Conservation (phyloP, 2,797 vertebrate genomes). For the Propithecus perrieri region DNA sequence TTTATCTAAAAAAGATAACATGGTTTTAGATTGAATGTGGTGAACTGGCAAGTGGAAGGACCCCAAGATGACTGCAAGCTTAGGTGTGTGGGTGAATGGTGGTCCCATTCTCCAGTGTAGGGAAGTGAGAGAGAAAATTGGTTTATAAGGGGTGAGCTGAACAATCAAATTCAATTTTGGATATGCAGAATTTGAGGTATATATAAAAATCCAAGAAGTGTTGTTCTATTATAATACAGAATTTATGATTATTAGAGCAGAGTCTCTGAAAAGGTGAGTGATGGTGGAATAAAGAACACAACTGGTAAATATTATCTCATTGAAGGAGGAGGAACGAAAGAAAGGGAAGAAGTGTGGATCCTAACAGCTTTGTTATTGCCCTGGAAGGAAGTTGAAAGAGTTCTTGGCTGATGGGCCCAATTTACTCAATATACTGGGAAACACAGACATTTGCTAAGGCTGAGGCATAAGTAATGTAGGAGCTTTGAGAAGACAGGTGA, state of each 20-base stretch:
- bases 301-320: neutral
- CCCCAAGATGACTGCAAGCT: neutral
- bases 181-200: neutral
- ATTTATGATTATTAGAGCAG: neutral
- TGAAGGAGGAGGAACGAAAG: neutral
- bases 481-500: neutral
- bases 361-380: neutral
- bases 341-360: neutral
- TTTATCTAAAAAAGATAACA: neutral
- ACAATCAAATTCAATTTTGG: neutral
- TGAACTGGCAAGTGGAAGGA: neutral
- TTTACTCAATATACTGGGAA: neutral
- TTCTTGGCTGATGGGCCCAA: neutral
- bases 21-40: neutral
- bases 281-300: neutral
- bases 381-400: neutral
- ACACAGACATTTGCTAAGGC: neutral
- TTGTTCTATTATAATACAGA: neutral
- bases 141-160: neutral
- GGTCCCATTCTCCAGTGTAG: neutral
- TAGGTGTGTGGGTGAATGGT: neutral
- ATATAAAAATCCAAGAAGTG: neutral
- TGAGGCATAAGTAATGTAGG: neutral
- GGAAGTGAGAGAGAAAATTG: neutral
- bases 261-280: neutral